These are phyloP conservation scores for Trachelus tabidus DNA, from an alignment of 2,888 invertebrate genomes.

Conservation along the genomic window DNA sequence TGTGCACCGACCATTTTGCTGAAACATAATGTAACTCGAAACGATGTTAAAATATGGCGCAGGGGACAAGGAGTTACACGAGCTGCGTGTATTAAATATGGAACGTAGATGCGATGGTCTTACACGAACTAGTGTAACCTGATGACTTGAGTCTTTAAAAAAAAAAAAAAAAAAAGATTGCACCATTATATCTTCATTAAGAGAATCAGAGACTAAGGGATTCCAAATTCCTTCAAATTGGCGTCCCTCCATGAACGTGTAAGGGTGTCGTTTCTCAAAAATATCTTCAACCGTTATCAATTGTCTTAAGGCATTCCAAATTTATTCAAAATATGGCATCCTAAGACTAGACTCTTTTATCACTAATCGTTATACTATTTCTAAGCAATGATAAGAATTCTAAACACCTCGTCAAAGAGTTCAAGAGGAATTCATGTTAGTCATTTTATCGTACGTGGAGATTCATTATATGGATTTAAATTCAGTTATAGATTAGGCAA, in stretches of 20 bases:
- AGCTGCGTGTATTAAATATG: slow-evolving; percentile 1
- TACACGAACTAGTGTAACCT: neutral
- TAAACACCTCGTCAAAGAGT: neutral
- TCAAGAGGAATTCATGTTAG: neutral
- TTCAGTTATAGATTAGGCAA: neutral
- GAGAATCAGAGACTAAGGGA: neutral
- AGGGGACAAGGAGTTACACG: slow-evolving; percentile 9
- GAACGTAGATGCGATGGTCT: neutral
- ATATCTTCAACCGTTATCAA: neutral
- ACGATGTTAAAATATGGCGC: slow-evolving; percentile 60
- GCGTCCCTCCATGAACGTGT: neutral
- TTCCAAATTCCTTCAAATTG: neutral
- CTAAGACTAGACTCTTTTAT: neutral
- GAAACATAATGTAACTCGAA: slow-evolving; percentile 58
- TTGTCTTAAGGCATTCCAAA: too few relatives aligned
- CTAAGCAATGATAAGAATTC: neutral
- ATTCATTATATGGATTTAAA: neutral
- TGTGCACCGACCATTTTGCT: slow-evolving; percentile 63
- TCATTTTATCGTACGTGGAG: neutral
- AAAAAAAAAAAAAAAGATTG: neutral
- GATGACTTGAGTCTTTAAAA: neutral
- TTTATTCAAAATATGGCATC: neutral
- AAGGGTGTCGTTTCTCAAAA: neutral
- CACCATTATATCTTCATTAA: neutral
- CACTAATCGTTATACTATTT: neutral